Percentiles rank a stretch among this genome's conserved stretches.
phyloP scores from a whole-genome alignment of 2,113 vertebrate species.

The Engystomops pustulosus region DNA sequence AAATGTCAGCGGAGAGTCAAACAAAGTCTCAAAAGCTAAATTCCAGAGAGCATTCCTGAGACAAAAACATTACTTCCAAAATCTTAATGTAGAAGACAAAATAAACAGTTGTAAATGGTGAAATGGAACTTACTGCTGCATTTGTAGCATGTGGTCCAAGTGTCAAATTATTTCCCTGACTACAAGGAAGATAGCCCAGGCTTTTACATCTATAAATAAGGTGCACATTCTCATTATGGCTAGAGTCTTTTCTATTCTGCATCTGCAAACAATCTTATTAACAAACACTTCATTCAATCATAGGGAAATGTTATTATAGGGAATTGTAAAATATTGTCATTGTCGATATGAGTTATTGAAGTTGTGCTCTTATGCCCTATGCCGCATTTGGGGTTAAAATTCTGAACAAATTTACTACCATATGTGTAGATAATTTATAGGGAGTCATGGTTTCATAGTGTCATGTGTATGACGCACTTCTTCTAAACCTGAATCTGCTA shows the following conservation, averaged over 20 bases:
- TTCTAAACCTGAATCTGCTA: neutral
- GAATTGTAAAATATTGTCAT: neutral
- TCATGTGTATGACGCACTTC: neutral
- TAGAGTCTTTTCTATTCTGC: neutral
- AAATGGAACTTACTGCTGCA: neutral
- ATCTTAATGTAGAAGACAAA: conserved; percentile 40
- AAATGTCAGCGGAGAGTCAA: conserved; percentile 41
- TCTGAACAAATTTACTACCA: neutral
- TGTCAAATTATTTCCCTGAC: neutral
- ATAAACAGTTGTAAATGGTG: conserved; percentile 41
- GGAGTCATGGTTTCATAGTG: neutral
- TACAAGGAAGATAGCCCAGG: neutral
- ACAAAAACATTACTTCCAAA: conserved; percentile 29
- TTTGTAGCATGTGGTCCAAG: neutral
- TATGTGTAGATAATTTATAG: neutral
- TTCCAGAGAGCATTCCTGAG: conserved; percentile 39
- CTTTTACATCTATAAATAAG: neutral
- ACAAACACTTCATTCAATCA: neutral
- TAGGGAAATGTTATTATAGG: neutral
- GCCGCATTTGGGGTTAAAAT: conserved; percentile 12
- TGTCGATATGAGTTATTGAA: conserved; percentile 12
- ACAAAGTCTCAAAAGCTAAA: conserved; percentile 34
- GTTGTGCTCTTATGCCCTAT: conserved; percentile 18
- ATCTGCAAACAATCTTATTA: neutral
- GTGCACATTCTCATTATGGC: neutral